Conservation (phyloP, 1,140 invertebrate genomes). For the Solen grandis region DNA sequence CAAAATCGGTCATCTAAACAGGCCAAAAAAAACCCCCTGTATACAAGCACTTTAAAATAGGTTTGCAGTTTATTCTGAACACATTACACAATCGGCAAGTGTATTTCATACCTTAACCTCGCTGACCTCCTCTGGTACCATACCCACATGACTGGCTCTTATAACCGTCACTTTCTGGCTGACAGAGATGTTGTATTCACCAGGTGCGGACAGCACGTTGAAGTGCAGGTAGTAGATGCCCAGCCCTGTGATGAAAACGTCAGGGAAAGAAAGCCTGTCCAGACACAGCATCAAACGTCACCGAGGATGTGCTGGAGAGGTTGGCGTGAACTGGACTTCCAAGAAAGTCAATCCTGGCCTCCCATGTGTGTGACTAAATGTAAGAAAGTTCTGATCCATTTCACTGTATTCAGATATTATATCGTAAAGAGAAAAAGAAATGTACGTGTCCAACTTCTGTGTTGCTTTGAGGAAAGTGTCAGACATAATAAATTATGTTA, state of each 20-base stretch:
- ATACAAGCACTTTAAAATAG: no score
- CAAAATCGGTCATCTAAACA: no score
- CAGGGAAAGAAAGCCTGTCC: constrained; percentile 54
- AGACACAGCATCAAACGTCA: constrained; percentile 19
- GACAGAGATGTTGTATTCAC: constrained; percentile 25
- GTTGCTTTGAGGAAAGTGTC: no score
- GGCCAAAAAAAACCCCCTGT: no score
- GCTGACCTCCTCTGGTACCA: constrained; percentile 62
- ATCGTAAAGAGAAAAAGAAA: no score
- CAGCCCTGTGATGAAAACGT: constrained; percentile 62
- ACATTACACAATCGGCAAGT: no score
- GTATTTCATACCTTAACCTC: constrained; percentile 36
- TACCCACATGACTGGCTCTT: constrained; percentile 63
- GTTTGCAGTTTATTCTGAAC: no score
- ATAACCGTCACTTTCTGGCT: constrained; percentile 61
- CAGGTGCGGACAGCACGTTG: constrained; percentile 11
- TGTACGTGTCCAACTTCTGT: no score
- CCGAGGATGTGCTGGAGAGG: neutral
- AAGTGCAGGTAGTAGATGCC: constrained; percentile 68
- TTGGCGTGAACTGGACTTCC: constrained; percentile 9
- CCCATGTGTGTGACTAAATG: constrained; percentile 42
- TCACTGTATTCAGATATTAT: no score
- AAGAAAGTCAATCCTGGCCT: neutral
- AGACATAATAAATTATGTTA: no score
- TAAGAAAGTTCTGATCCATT: no score